Evolutionary conservation across 2,113 vertebrate genomes (phyloP), one percentile per base, ranked within the genome.

Genomic region (Petromus typicus): DNA sequence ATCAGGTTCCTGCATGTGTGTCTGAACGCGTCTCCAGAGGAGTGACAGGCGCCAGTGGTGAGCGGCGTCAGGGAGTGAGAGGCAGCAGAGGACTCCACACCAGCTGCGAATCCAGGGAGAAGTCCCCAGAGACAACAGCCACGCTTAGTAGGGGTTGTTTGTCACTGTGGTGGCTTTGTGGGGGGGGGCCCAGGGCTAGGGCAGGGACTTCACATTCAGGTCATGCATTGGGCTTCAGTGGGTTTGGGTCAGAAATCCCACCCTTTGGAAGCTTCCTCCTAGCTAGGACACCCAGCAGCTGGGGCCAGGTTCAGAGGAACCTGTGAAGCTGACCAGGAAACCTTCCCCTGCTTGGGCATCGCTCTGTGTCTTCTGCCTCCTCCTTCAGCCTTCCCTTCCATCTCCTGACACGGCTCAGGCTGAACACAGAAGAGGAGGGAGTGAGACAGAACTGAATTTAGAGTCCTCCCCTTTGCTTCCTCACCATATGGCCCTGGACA

Each of bases 31-130:
- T 25, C 57, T 63, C n/a, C 1, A 57, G 89, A 1, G 4, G 4
- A 37, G 20, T 78, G 25, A 57, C 89, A 2, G 2, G 10, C 22
- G 4, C 3, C 0, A 25, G 67, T 45, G 2, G 1, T 0, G 12
- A 7, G 16, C 6, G 1, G 30, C 76, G 51, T 76, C 17, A 0
- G 78, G 48, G 13, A 0, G 7, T 4, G 4, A 27, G 40, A 8
- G 22, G 13, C 48, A 51, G 12, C 27, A 0, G 12, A 81, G 37
- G 56, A 54, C 45, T 75, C 9, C 13, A 40, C 4, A 5, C 0
- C 23, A 27, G 89, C 14, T 66, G 1, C 3, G 83, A 79, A 86
- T 13, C 18, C 56, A 48, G 37, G 13, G 37, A 20, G 71, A n/a
- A 18, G 37, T 63, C 43, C 71, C 73, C 51, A 25, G 7, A 25